Percentiles rank a stretch among this genome's conserved stretches.
phyloP scores from a whole-genome alignment of 2,113 vertebrate genomes.

The Pseudonaja textilis region DNA sequence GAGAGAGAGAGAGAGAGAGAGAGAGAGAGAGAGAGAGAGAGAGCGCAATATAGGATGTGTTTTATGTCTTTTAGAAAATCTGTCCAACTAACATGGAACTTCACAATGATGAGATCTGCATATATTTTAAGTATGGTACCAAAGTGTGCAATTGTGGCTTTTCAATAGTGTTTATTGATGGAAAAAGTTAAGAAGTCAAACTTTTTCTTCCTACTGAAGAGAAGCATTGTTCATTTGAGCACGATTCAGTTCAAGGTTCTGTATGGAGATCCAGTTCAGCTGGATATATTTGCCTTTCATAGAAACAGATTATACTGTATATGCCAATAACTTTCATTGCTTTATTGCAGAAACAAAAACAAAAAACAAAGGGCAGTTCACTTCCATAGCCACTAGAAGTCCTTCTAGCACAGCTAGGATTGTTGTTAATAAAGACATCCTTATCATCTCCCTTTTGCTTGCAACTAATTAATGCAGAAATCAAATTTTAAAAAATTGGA shows the following conservation, averaged over 20 bases:
- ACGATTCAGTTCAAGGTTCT: background rate
- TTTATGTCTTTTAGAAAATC: background rate
- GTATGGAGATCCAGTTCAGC: background rate
- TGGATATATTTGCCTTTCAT: background rate
- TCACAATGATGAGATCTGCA: background rate
- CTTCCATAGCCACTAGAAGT: conserved; percentile 67
- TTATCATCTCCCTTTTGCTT: conserved; percentile 10
- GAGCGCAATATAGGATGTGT: background rate
- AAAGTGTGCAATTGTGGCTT: background rate
- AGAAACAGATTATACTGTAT: background rate
- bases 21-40: too few relatives aligned
- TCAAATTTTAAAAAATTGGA: background rate
- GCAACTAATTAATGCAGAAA: background rate
- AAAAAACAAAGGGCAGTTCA: conserved; percentile 19
- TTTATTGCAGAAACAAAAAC: background rate
- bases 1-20: too few relatives aligned
- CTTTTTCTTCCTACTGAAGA: background rate
- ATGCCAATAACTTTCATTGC: background rate
- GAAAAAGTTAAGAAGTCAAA: background rate
- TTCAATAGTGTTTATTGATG: background rate
- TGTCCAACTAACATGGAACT: background rate
- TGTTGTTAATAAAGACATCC: background rate
- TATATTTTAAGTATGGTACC: background rate
- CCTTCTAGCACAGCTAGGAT: conserved; percentile 61
- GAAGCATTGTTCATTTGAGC: background rate